A percentile compares a stretch with the other conserved stretches of the same genome.
Conservation (phyloP, 2,113 vertebrate genomes). For the Oxyruncus cristatus region DNA sequence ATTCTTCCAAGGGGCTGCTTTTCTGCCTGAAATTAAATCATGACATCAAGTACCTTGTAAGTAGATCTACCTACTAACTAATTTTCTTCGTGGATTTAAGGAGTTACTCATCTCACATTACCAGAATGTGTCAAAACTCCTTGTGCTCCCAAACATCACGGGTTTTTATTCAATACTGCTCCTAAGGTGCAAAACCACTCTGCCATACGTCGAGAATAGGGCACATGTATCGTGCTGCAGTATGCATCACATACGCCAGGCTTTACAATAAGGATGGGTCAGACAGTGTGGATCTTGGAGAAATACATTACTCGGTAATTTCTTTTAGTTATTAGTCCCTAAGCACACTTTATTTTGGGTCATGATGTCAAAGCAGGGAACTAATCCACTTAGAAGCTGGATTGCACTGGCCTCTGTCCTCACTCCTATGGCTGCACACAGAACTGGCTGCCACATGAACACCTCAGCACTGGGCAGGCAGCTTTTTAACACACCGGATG, state of each 20-base stretch:
- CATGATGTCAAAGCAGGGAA: not conserved
- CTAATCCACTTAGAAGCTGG: not conserved
- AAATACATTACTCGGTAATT: not conserved
- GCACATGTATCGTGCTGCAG: fast-evolving
- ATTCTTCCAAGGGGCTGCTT: not conserved
- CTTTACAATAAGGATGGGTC: not conserved
- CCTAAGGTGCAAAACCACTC: not conserved
- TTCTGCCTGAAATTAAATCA: conserved; percentile 26
- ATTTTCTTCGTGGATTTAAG: not conserved
- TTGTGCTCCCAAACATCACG: not conserved
- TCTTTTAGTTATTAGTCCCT: not conserved
- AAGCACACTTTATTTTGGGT: not conserved
- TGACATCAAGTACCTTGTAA: not conserved
- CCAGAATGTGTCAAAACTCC: not conserved
- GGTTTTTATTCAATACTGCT: not conserved
- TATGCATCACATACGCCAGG: fast-evolving
- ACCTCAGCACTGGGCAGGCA: not conserved
- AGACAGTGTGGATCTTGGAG: not conserved
- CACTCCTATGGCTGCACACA: fast-evolving
- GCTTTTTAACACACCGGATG: fast-evolving
- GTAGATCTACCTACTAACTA: not conserved
- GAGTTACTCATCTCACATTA: not conserved
- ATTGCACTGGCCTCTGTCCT: not conserved
- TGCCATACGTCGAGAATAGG: fast-evolving
- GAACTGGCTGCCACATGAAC: fast-evolving